Percentiles rank a stretch among this genome's conserved stretches.
Conservation (phyloP, 2,888 invertebrate genomes). For the Drosophila ustulata region DNA sequence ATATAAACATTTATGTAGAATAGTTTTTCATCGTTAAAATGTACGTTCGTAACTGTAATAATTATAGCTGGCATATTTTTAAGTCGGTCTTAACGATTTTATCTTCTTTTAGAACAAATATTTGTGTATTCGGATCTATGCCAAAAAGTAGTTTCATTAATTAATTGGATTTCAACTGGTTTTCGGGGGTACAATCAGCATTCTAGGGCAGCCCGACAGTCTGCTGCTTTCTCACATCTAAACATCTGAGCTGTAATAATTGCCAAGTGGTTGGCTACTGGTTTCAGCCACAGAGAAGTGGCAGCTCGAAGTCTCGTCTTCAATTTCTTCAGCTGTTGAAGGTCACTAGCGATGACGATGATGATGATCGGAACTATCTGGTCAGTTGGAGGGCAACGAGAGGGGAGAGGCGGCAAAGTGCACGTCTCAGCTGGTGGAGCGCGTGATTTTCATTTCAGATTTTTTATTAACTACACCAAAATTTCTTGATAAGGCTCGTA, state of each 20-base stretch:
- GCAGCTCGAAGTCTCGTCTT: neutral
- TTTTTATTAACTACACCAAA: neutral
- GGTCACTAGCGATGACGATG: neutral
- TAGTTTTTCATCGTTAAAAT: too few species aligned
- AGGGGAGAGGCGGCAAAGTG: neutral
- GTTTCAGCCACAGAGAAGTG: constrained; percentile 9
- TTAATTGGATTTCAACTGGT: neutral
- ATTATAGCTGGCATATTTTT: too few species aligned
- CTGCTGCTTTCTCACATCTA: too few species aligned
- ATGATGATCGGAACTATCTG: constrained; percentile 6
- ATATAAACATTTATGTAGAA: too few species aligned
- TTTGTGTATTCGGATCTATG: neutral
- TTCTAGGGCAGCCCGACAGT: neutral
- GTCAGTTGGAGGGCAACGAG: too few species aligned
- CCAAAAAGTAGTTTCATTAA: neutral
- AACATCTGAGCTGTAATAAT: neutral
- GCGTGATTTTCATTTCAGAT: constrained; percentile 37
- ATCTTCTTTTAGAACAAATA: too few species aligned
- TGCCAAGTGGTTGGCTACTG: neutral
- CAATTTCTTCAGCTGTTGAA: constrained; percentile 4
- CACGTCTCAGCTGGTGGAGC: constrained; percentile 20
- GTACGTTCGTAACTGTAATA: too few species aligned
- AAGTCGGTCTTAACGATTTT: too few species aligned
- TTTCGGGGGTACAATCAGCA: neutral
- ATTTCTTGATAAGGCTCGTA: constrained; percentile 30